Base-by-base conservation (phyloP, 2,113 vertebrate species). In the Actenoides lindsayi region DNA sequence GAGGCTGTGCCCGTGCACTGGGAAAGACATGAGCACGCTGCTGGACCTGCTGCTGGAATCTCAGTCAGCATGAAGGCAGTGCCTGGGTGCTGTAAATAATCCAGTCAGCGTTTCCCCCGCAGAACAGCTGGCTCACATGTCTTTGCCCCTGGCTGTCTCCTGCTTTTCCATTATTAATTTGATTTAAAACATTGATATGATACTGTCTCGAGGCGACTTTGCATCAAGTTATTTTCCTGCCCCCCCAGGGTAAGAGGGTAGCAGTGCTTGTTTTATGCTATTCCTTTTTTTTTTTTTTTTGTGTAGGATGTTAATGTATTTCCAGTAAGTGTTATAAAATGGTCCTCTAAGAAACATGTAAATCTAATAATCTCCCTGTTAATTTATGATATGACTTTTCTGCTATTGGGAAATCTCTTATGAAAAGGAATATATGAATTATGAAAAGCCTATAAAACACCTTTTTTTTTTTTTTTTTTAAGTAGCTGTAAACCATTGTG, bases 91-190 rank as follows among this genome's bases (percentile, higher is more conserved):
- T 63, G 33, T 31, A 60, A 70, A 67, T 50, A 54, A 80, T 21
- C 31, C 51, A 42, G 28, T 31, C 76, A 50, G 31, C 51, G 9
- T 67, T 95, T 88, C 64, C 46, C 42, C 84, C 30, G 18, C 9
- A 8, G 39, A 87, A 46, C 41, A 56, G 53, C 15, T 62, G 41
- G 16, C 20, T 76, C 28, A 23, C 9, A 2, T 80, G n/a, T 17
- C 85, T 68, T 85, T 81, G 63, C 69, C 75, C 7, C 53, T 25
- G 37, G 75, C 53, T 88, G 42, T 85, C 46, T 85, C 37, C 35
- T 56, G 74, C 64, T 71, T 85, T 91, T 81, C 69, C 69, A 31
- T 62, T 85, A 91, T 77, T 93, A 88, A 95, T 73, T 84, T 68
- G 63, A 76, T 93, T 73, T 85, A 63, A 88, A 92, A 71, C 41